phyloP scores from a whole-genome alignment of 2,113 vertebrate genomes.

The Neogale vison region DNA sequence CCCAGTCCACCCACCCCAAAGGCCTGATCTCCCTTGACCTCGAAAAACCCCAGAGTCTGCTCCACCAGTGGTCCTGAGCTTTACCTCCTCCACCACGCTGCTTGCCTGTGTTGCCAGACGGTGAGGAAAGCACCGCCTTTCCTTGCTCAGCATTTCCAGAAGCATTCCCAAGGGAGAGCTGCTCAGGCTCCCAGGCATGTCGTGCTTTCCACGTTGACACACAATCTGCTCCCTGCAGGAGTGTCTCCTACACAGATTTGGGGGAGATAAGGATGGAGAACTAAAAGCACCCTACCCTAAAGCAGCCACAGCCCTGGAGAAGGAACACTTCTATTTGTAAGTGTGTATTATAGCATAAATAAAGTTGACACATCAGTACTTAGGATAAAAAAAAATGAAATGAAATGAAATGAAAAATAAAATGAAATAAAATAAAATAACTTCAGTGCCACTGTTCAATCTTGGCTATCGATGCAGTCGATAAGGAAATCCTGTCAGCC shows the following conservation, averaged over 20 bases:
- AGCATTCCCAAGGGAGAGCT: neutral
- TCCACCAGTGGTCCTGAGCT: neutral
- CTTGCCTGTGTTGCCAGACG: neutral
- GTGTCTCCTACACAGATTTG: neutral
- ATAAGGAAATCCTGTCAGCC: neutral
- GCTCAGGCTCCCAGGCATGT: neutral
- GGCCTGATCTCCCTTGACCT: neutral
- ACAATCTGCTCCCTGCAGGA: neutral
- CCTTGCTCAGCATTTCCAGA: neutral
- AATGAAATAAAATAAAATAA: neutral
- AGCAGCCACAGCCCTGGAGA: neutral
- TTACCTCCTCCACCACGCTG: rapidly evolving
- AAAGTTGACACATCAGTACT: neutral
- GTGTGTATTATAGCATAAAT: neutral
- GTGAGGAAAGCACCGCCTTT: neutral
- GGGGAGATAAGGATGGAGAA: neutral
- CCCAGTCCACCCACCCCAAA: neutral
- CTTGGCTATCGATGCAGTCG: neutral
- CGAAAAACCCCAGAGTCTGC: too few species aligned
- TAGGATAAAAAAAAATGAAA: neutral
- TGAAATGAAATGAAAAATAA: neutral
- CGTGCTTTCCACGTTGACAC: neutral
- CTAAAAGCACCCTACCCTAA: neutral
- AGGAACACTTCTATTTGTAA: neutral
- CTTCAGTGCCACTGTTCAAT: neutral